phyloP scores from a whole-genome alignment of 1,140 invertebrate genomes.

The Ctenoplectra terminalis region DNA sequence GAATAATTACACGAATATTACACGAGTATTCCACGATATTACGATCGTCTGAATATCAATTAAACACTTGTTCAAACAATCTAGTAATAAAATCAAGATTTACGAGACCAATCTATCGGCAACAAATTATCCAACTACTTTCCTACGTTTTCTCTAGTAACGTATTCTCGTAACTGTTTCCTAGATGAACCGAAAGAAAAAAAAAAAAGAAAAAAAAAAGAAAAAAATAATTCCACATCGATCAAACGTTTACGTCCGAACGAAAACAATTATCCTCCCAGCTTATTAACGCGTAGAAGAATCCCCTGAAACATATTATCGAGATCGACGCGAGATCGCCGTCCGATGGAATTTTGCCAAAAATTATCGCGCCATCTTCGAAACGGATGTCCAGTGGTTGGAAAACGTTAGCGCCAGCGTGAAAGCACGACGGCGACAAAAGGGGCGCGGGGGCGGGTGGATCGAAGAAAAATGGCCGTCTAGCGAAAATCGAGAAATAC shows the following conservation, averaged over 20 bases:
- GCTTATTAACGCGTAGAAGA: too few species aligned
- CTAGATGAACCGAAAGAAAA: too few species aligned
- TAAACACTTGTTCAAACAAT: neutral
- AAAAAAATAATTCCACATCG: too few species aligned
- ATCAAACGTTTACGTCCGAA: too few species aligned
- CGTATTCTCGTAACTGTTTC: neutral
- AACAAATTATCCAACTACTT: neutral
- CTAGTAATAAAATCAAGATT: neutral
- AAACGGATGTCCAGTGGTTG: constrained; percentile 31
- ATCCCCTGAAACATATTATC: neutral
- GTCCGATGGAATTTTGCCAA: constrained; percentile 13
- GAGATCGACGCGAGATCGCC: neutral
- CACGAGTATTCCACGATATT: neutral
- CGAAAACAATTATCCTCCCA: too few species aligned
- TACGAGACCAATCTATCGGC: neutral
- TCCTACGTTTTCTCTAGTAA: neutral
- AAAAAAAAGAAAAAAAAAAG: too few species aligned
- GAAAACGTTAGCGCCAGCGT: neutral
- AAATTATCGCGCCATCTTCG: constrained; percentile 42
- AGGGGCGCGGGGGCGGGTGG: neutral
- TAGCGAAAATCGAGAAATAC: constrained; percentile 49
- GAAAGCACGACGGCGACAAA: neutral
- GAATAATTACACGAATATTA: neutral
- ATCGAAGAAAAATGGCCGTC: constrained; percentile 40
- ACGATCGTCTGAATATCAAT: too few species aligned